Conservation (phyloP, 1,140 invertebrate species). For the Neodiprion lecontei region DNA sequence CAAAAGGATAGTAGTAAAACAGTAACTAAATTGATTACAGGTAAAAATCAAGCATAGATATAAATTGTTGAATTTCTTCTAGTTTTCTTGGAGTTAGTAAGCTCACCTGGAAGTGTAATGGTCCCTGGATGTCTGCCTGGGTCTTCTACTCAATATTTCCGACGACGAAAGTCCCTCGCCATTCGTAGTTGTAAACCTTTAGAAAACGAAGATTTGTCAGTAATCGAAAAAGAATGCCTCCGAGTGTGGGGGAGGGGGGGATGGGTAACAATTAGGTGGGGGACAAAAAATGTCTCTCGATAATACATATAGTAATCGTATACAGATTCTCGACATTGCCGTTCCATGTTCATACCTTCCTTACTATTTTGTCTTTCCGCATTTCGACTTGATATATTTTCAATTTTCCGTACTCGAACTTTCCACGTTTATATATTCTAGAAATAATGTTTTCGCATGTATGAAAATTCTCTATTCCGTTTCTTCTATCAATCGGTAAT, state of each 20-base stretch:
- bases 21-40: neutral
- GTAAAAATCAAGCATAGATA: neutral
- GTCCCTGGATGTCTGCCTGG: constrained; percentile 49
- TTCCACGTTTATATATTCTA: too few relatives aligned
- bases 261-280: neutral
- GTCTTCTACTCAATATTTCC: constrained; percentile 48
- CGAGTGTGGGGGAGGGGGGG: neutral
- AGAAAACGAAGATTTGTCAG: neutral
- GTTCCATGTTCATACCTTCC: too few relatives aligned
- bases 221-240: constrained; percentile 6
- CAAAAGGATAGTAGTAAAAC: constrained; percentile 3
- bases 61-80: too few relatives aligned
- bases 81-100: neutral
- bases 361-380: too few relatives aligned
- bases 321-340: too few relatives aligned
- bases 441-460: too few relatives aligned
- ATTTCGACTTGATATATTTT: too few relatives aligned
- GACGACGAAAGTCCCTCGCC: constrained; percentile 41
- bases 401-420: too few relatives aligned
- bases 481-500: neutral
- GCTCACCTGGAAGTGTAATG: constrained; percentile 55
- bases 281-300: neutral
- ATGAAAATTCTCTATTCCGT: too few relatives aligned
- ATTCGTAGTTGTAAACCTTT: constrained; percentile 43
- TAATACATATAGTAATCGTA: neutral